Percentiles rank a stretch among this genome's conserved stretches.
phyloP scores from a whole-genome alignment of 2,113 vertebrate species.

The Melanerpes aurifrons region DNA sequence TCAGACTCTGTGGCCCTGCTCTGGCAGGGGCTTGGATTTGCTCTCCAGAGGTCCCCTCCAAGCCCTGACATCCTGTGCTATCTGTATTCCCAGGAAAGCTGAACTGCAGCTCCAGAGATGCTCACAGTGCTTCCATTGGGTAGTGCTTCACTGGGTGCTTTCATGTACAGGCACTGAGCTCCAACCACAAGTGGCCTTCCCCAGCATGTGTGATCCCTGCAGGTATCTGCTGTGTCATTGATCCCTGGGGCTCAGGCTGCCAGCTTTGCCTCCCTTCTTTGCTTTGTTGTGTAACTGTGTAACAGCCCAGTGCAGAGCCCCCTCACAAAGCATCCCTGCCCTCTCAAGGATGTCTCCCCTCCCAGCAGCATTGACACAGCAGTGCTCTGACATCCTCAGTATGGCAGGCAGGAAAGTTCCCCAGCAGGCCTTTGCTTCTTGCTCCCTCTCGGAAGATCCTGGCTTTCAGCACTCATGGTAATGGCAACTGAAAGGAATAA shows the following conservation, averaged over 20 bases:
- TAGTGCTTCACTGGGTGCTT: not conserved
- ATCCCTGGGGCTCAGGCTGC: not conserved
- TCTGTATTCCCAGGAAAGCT: not conserved
- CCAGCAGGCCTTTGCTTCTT: not conserved
- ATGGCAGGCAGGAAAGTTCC: not conserved
- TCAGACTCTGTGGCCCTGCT: too few relatives aligned
- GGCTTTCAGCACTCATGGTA: not conserved
- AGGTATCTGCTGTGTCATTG: not conserved
- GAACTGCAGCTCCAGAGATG: not conserved
- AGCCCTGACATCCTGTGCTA: too few relatives aligned
- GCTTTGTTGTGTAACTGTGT: constrained; percentile 30
- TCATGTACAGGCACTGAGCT: not conserved
- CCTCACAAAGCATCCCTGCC: not conserved
- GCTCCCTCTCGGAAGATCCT: not conserved
- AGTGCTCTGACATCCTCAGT: not conserved
- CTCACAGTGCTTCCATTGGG: not conserved
- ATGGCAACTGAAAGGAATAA: not conserved
- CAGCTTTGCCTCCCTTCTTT: constrained; percentile 23
- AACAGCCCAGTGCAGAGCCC: constrained; percentile 19
- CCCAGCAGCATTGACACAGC: not conserved
- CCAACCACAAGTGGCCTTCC: not conserved
- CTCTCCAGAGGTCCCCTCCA: too few relatives aligned
- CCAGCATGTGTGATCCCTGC: not conserved
- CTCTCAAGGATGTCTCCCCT: not conserved
- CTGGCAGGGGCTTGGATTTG: too few relatives aligned